Conservation (phyloP, 2,888 invertebrate species). For the Caenorhabditis sulstoni region DNA sequence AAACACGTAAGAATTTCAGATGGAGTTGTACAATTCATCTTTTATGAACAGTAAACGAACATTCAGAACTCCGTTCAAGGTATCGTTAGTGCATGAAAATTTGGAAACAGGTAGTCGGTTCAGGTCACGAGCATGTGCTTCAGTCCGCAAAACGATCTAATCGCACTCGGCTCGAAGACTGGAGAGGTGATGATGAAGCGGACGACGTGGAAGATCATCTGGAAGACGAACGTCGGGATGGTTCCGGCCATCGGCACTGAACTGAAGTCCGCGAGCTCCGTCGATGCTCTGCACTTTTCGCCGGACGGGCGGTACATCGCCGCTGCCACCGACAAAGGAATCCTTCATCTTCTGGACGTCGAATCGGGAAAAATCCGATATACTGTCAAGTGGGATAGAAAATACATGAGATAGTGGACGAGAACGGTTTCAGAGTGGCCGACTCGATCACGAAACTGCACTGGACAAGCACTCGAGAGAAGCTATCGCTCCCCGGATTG, state of each 20-base stretch:
- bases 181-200: slow-evolving; percentile 74
- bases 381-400: slow-evolving; percentile 26
- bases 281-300: slow-evolving; percentile 55
- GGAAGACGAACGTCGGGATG: slow-evolving; percentile 66
- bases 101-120: not conserved
- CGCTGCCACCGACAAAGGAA: slow-evolving; percentile 67
- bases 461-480: slow-evolving; percentile 21
- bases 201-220: slow-evolving; percentile 73
- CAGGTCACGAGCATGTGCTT: slow-evolving; percentile 57
- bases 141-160: slow-evolving; percentile 68
- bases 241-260: slow-evolving; percentile 35
- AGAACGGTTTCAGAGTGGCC: slow-evolving; percentile 15
- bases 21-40: slow-evolving; percentile 16
- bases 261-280: slow-evolving; percentile 36
- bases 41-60: slow-evolving; percentile 27
- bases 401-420: not conserved
- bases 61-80: slow-evolving; percentile 65
- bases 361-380: slow-evolving; percentile 61
- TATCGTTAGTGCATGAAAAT: slow-evolving; percentile 2
- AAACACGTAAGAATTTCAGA: slow-evolving; percentile 11
- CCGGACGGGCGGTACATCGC: slow-evolving; percentile 73
- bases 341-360: slow-evolving; percentile 68
- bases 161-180: slow-evolving; percentile 72
- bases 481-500: not conserved
- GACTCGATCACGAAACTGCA: slow-evolving; percentile 19